Conservation (phyloP, 2,797 vertebrate genomes). For the Gymnopithys bicolor region DNA sequence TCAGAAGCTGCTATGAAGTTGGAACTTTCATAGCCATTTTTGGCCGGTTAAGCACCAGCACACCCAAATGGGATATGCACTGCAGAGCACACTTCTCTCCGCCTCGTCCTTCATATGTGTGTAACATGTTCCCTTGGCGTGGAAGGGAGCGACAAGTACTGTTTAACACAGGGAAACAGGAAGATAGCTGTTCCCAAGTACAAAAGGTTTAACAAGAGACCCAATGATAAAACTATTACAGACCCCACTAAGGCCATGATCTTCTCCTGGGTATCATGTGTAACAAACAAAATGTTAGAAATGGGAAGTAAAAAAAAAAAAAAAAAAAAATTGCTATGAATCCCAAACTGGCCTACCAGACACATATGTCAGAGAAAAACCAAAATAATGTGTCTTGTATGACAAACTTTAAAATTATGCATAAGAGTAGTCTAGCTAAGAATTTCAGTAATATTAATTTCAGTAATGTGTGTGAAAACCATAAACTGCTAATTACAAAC, state of each 20-base stretch:
- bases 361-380: constrained; percentile 12
- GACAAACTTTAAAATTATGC: background rate
- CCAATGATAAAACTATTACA: background rate
- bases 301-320: background rate
- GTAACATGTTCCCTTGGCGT: accelerated
- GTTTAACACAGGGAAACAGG: background rate
- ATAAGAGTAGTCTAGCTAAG: background rate
- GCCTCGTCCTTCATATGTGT: background rate
- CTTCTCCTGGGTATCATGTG: background rate
- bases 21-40: background rate
- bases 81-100: background rate
- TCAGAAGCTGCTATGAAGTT: background rate
- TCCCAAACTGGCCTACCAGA: background rate
- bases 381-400: background rate
- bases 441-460: background rate
- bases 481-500: constrained; percentile 1
- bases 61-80: background rate
- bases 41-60: background rate
- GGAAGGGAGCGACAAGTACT: accelerated
- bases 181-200: background rate
- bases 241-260: background rate
- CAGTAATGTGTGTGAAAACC: background rate
- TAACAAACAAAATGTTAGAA: background rate
- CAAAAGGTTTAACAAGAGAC: background rate
- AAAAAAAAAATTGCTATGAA: background rate